A percentile compares a stretch with the other conserved stretches of the same genome.
Evolutionary conservation across 2,888 invertebrate genomes (phyloP).

Genomic region (Halictus quadricinctus): DNA sequence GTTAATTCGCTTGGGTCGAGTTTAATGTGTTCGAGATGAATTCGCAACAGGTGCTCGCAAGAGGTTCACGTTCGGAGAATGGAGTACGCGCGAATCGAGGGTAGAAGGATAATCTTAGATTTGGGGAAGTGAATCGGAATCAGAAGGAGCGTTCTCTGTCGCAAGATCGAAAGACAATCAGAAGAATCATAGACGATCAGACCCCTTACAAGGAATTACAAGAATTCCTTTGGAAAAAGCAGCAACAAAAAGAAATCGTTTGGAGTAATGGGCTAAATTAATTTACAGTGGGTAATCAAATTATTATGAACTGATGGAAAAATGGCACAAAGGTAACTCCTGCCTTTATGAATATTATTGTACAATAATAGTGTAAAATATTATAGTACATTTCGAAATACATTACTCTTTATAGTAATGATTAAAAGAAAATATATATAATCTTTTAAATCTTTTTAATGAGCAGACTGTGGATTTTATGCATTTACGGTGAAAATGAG

Average conservation of each 20-base stretch:
- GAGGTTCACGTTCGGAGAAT: background rate
- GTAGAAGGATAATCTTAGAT: constrained; percentile 29
- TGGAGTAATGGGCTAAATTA: too few relatives aligned
- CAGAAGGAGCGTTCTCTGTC: background rate
- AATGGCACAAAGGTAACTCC: too few relatives aligned
- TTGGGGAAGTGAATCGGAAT: background rate
- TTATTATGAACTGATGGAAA: too few relatives aligned
- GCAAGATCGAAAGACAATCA: background rate
- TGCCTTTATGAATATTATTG: too few relatives aligned
- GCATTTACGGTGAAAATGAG: too few relatives aligned
- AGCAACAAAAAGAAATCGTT: background rate
- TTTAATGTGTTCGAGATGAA: constrained; percentile 41
- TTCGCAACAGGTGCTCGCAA: constrained; percentile 36
- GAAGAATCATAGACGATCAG: background rate
- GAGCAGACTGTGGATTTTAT: too few relatives aligned
- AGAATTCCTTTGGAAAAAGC: background rate
- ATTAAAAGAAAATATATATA: background rate
- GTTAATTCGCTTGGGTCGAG: constrained; percentile 37
- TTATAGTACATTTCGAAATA: too few relatives aligned
- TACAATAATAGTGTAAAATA: too few relatives aligned
- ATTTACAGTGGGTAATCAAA: too few relatives aligned
- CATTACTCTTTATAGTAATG: too few relatives aligned
- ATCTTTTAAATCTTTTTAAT: background rate
- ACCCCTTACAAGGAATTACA: background rate
- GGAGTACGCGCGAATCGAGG: background rate